Conservation (phyloP, 1,140 invertebrate genomes). For the Dendroctonus valens region DNA sequence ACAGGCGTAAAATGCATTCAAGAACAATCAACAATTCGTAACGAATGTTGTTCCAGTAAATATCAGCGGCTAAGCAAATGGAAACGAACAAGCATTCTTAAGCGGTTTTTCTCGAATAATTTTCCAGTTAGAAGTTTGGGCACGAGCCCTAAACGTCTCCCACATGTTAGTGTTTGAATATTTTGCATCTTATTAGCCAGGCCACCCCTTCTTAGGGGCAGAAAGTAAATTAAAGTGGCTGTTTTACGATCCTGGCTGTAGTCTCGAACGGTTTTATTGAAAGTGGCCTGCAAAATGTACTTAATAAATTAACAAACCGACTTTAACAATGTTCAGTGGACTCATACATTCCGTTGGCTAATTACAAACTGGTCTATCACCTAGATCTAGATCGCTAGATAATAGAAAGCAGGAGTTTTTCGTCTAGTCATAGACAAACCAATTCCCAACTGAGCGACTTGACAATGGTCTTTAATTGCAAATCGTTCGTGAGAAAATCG, state of each 20-base stretch:
- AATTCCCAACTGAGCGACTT: neutral
- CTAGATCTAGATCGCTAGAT: slow-evolving; percentile 4
- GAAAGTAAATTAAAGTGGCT: too few relatives aligned
- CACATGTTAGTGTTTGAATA: slow-evolving; percentile 27
- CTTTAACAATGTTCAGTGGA: too few relatives aligned
- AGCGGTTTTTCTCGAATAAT: slow-evolving; percentile 21
- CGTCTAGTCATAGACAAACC: slow-evolving; percentile 16
- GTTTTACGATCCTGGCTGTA: too few relatives aligned
- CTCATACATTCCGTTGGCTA: too few relatives aligned
- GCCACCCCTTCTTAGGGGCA: neutral
- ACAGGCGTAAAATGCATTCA: too few relatives aligned
- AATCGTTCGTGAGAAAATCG: slow-evolving; percentile 26
- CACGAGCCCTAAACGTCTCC: slow-evolving; percentile 28
- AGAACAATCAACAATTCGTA: slow-evolving; percentile 12
- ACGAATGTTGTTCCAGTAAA: neutral
- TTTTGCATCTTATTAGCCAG: slow-evolving; percentile 22
- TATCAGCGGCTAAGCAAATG: neutral
- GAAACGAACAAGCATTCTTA: slow-evolving; percentile 8
- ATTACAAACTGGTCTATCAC: too few relatives aligned
- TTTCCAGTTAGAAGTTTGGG: slow-evolving; percentile 26
- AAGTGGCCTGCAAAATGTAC: too few relatives aligned
- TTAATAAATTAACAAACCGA: too few relatives aligned
- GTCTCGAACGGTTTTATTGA: too few relatives aligned
- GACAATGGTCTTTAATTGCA: slow-evolving; percentile 20
- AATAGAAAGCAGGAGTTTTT: slow-evolving; percentile 2